Conservation (phyloP, 2,888 invertebrate species). For the Zhuqinia jingwanae region DNA sequence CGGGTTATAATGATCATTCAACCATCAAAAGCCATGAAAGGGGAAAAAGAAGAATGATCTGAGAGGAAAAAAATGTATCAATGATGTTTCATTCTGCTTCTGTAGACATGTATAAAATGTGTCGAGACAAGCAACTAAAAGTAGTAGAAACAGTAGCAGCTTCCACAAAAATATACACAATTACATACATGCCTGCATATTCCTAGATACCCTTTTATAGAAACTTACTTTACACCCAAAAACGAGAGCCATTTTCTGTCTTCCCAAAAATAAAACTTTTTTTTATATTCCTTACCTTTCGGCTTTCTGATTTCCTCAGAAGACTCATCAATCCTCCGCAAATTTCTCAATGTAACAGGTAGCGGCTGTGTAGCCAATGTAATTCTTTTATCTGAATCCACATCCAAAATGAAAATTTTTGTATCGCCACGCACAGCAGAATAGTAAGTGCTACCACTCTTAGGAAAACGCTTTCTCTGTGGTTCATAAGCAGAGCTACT, state of each 20-base stretch:
- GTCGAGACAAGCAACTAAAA: too few species aligned
- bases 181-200: too few species aligned
- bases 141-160: background rate
- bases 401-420: conserved; percentile 74
- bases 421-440: conserved; percentile 69
- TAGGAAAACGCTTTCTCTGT: background rate
- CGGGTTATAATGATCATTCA: conserved; percentile 60
- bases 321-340: conserved; percentile 68
- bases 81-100: conserved; percentile 42
- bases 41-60: conserved; percentile 63
- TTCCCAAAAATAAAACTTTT: conserved; percentile 31
- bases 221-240: too few species aligned
- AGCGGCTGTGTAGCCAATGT: conserved; percentile 73
- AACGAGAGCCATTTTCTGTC: too few species aligned
- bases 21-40: conserved; percentile 62
- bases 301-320: conserved; percentile 67
- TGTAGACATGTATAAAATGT: conserved; percentile 2
- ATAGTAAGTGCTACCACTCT: background rate
- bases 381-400: conserved; percentile 71
- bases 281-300: conserved; percentile 59
- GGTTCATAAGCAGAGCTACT: background rate
- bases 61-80: conserved; percentile 47
- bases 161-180: background rate
- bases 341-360: conserved; percentile 76
- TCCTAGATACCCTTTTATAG: too few species aligned